These are phyloP conservation scores for Alligator sinensis DNA, from an alignment of 2,113 vertebrate genomes.

Conservation along the genomic window DNA sequence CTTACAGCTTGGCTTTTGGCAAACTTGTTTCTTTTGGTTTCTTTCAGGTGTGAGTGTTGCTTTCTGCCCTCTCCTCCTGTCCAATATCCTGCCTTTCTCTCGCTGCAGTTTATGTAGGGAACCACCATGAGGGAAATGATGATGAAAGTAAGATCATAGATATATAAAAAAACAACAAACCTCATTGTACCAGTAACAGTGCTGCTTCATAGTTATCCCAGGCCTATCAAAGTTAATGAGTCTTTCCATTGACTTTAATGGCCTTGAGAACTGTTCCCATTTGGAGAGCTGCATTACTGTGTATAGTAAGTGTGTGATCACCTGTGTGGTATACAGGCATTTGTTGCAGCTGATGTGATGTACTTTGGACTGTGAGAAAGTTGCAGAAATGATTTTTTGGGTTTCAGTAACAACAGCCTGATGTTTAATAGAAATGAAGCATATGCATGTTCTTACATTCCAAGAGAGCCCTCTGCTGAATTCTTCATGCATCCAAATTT, in stretches of 20 bases:
- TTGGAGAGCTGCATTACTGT: neutral
- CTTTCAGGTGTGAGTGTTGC: slow-evolving; percentile 76
- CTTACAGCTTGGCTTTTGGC: slow-evolving; percentile 46
- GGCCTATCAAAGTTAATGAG: neutral
- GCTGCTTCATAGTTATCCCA: neutral
- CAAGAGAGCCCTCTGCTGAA: neutral
- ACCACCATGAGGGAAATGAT: slow-evolving; percentile 42
- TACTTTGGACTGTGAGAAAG: neutral
- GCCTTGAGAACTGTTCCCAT: neutral
- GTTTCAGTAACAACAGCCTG: neutral
- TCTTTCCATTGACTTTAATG: neutral
- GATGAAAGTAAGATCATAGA: slow-evolving; percentile 68
- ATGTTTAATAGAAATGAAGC: neutral
- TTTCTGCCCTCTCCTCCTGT: slow-evolving; percentile 70
- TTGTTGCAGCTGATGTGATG: neutral
- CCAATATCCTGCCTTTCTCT: slow-evolving; percentile 68
- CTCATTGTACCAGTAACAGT: neutral
- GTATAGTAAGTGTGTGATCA: neutral
- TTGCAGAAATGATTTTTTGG: neutral
- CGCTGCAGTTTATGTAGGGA: slow-evolving; percentile 63
- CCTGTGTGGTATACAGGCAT: neutral
- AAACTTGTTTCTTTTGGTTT: slow-evolving; percentile 73
- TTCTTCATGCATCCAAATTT: neutral
- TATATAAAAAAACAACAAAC: neutral
- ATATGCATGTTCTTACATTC: neutral